Conservation (phyloP, 2,113 vertebrate species). For the Acinonyx jubatus region DNA sequence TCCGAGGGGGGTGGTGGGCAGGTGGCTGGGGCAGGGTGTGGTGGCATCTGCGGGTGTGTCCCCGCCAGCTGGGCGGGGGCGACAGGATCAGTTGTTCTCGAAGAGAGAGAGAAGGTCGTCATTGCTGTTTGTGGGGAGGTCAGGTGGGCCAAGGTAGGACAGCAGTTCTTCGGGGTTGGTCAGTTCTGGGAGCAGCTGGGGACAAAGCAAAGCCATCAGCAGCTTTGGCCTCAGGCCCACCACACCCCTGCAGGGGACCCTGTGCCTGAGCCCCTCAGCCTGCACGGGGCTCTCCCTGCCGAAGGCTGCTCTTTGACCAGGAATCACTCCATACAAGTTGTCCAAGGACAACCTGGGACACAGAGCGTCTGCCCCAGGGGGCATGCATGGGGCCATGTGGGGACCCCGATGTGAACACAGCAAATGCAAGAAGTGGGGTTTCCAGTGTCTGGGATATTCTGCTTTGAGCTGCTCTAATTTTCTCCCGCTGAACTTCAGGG, state of each 20-base stretch:
- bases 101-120: slow-evolving; percentile 97
- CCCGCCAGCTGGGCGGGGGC: not conserved
- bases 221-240: not conserved
- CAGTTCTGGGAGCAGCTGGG: slow-evolving; percentile 96
- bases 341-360: not conserved
- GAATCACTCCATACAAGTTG: not conserved
- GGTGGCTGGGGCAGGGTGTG: not conserved
- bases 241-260: not conserved
- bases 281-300: not conserved
- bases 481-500: not conserved
- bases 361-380: accelerated
- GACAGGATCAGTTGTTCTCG: slow-evolving; percentile 92
- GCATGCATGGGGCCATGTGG: not conserved
- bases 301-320: not conserved
- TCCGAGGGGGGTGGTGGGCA: not conserved
- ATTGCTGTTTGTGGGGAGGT: slow-evolving; percentile 94
- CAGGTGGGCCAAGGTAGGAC: slow-evolving; percentile 95
- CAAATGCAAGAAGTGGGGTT: not conserved
- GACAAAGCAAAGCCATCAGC: not conserved
- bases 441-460: not conserved
- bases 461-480: not conserved
- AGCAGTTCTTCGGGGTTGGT: slow-evolving; percentile 96
- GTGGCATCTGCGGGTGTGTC: not conserved
- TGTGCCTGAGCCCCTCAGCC: not conserved
- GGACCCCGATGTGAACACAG: not conserved